Base-by-base conservation (phyloP, 1,140 invertebrate species). In the Anastrepha obliqua region DNA sequence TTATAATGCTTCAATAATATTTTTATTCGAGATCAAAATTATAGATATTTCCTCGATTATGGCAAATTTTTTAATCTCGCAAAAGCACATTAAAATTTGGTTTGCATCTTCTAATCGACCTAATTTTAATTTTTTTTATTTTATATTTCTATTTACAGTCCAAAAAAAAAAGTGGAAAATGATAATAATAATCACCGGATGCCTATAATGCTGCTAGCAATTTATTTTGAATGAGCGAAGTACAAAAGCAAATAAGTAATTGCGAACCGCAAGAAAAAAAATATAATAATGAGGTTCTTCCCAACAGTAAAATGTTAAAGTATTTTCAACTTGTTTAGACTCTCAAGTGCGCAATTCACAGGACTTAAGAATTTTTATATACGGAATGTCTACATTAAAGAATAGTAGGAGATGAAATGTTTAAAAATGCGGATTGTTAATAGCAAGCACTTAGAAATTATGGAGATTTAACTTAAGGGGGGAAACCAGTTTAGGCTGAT, bases 181-280 rank as follows among this genome's bases (percentile, higher is more conserved):
- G 9, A 65, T 20, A 39, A 13, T n/a, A n/a, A 74, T 74, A 74
- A 74, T 74, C 67, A 74, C 67, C 67, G 42, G 67, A 74, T 47
- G 67, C 17, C 67, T 44, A 74, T 44, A 44, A 8, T 74, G 67
- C 67, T 39, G 67, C 15, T 42, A 74, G 39, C 20, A 67, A 74
- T 7, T 47, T 74, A 47, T 17, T 44, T 74, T 47, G 39, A 47
- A 39, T 47, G 67, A 74, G 39, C 39, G 29, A 9, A 20, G 29
- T 42, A n/a, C 29, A 29, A 7, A 64, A 67, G 29, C 64, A 20
- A 7, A 42, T 67, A 39, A 67, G n/a, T 67, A 67, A 67, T 39
- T 67, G 39, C 20, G 29, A 42, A 67, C 2, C 11, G 64, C 64
- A 13, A 39, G 9, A 39, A n/a, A 29, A 2, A 67, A 67, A 39